Conservation (phyloP, 2,113 vertebrate genomes). For the Leiothrix lutea region DNA sequence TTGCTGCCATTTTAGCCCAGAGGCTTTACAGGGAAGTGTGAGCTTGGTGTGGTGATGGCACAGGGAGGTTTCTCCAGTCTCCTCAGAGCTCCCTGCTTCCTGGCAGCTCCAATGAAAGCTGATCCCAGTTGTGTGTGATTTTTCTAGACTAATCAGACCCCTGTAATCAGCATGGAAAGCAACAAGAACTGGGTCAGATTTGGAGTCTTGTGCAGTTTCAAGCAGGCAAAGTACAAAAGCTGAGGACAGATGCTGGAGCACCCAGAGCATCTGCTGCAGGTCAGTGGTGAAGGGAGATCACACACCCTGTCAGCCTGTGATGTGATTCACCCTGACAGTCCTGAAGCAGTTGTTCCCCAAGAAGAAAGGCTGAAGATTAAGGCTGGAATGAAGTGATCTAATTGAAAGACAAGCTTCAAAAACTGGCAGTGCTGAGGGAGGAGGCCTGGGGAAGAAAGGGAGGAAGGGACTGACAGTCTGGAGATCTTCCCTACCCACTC, state of each 20-base stretch:
- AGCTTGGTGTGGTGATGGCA: not conserved
- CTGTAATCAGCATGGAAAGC: not conserved
- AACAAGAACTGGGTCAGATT: not conserved
- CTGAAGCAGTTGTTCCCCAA: not conserved
- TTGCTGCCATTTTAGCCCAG: not conserved
- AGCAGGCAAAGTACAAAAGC: not conserved
- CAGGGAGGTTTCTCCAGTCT: rapidly evolving
- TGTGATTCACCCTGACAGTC: slow-evolving; percentile 20
- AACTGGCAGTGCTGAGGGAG: not conserved
- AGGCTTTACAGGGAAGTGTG: not conserved
- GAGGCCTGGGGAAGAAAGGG: not conserved
- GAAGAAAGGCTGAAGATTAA: slow-evolving; percentile 42
- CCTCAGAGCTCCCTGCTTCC: not conserved
- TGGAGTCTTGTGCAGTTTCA: not conserved
- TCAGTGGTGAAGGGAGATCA: not conserved
- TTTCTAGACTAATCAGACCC: not conserved
- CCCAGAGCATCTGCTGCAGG: not conserved
- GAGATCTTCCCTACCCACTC: not conserved
- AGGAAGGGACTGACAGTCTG: not conserved
- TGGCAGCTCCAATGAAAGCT: not conserved
- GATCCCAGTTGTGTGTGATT: not conserved
- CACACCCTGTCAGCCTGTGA: not conserved
- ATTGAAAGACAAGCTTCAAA: slow-evolving; percentile 24
- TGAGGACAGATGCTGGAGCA: slow-evolving; percentile 2
- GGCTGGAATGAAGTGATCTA: slow-evolving; percentile 46